Evolutionary conservation across 2,888 invertebrate genomes (phyloP).

Genomic region (Bembecia ichneumoniformis): DNA sequence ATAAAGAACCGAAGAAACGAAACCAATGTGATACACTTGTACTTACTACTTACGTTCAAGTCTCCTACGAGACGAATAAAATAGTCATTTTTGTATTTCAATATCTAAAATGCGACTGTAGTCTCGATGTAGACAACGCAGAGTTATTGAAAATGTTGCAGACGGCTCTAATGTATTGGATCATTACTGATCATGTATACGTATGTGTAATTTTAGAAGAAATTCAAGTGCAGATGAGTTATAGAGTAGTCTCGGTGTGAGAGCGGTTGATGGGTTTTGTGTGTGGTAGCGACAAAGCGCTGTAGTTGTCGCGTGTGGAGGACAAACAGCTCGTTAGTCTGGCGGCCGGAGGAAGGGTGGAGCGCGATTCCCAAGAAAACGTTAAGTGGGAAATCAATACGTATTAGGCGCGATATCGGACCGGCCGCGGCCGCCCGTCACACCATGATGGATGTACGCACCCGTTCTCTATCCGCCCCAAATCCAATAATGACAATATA

Average conservation of each 20-base stretch:
- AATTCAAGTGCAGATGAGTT: background rate
- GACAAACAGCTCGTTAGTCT: slow-evolving; percentile 71
- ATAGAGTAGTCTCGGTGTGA: background rate
- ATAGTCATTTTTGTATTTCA: slow-evolving; percentile 1
- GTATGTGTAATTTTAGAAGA: too few species aligned
- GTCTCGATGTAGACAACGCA: background rate
- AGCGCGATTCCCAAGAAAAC: slow-evolving; percentile 68
- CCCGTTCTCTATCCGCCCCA: slow-evolving; percentile 64
- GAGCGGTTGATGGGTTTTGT: slow-evolving; percentile 4
- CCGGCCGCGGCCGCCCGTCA: slow-evolving; percentile 59
- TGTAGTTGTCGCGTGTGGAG: slow-evolving; percentile 52
- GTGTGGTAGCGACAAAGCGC: slow-evolving; percentile 24
- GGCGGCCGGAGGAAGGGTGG: slow-evolving; percentile 64
- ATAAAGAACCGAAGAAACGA: background rate
- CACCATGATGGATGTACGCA: slow-evolving; percentile 68
- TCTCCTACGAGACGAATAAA: too few species aligned
- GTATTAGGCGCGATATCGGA: slow-evolving; percentile 71
- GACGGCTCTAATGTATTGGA: background rate
- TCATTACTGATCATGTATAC: background rate
- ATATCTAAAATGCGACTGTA: slow-evolving; percentile 2
- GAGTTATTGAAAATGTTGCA: background rate
- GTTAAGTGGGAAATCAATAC: slow-evolving; percentile 73
- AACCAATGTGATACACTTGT: too few species aligned
- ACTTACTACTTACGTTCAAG: too few species aligned
- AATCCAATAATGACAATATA: slow-evolving; percentile 72